phyloP scores from a whole-genome alignment of 2,113 vertebrate species.

The Formicarius rufipectus region DNA sequence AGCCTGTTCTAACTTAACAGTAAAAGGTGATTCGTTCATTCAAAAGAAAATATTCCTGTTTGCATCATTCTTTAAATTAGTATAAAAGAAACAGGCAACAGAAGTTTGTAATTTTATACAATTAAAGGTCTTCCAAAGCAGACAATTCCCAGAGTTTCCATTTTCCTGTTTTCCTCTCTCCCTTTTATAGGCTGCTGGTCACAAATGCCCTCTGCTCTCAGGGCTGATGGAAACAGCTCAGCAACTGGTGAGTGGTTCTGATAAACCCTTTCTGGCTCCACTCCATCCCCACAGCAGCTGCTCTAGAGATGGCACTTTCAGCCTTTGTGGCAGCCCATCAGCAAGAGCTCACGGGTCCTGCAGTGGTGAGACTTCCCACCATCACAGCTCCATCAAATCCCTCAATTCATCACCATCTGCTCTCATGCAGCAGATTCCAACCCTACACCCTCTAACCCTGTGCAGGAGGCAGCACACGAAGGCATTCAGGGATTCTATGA shows the following conservation, averaged over 20 bases:
- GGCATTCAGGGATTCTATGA: neutral
- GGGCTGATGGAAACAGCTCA: fast-evolving
- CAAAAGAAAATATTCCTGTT: neutral
- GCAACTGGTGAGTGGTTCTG: neutral
- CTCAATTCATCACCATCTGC: neutral
- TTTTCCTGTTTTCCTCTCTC: neutral
- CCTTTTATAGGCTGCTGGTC: neutral
- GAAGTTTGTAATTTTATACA: neutral
- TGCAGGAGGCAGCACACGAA: neutral
- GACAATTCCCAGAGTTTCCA: neutral
- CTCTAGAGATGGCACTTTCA: neutral
- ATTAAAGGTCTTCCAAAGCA: neutral
- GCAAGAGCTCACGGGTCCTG: neutral
- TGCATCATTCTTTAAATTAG: neutral
- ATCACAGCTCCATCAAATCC: neutral
- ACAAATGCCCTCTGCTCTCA: neutral
- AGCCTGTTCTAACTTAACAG: neutral
- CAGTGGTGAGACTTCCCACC: neutral
- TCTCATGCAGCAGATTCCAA: neutral
- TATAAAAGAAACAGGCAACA: neutral
- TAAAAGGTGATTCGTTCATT: neutral
- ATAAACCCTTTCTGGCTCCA: neutral
- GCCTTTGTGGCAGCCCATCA: neutral
- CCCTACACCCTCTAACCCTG: neutral
- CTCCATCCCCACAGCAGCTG: neutral